Evolutionary conservation across 1,140 invertebrate genomes (phyloP), one percentile per base, ranked within the genome.

Genomic region (Neodiprion pinetum): DNA sequence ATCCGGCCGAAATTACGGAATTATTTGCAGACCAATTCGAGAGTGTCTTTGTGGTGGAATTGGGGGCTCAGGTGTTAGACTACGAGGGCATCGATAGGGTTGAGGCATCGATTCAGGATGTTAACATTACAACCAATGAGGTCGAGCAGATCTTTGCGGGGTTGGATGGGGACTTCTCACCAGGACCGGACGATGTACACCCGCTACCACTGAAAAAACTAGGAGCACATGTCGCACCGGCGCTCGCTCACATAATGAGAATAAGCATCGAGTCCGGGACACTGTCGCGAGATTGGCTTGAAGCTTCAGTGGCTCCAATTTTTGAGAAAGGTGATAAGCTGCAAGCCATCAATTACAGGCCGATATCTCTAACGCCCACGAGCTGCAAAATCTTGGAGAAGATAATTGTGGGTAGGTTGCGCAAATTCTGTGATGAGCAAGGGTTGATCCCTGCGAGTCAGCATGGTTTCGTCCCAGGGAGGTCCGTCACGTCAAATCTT

Each of bases 231-330:
- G 10, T 53, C 50, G 50, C 50, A 14, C 50, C 50, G 50, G 50
- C 10, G 50, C 50, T 53, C n/a, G 50, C 50, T 10, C 50, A 14
- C 2, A 1, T 53, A 53, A 53, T 53, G 50, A 10, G 50, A 10
- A 53, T 53, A 14, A 53, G 50, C 50, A 2, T 53, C 10, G 50
- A 53, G 1, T 11, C 0, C 50, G 50, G 50, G 10, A 14, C n/a
- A 10, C 50, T 53, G 1, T n/a, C 50, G 10, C 1, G 1, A 14
- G 50, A 53, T n/a, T 53, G 50, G 50, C 50, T 53, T 10, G n/a
- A 53, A 14, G 50, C 84, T 68, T 82, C 82, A 21, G 84, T 84
- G 21, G 86, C n/a, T 12, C 53, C 1, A n/a, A 11, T n/a, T 14
- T 28, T 23, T n/a, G 47, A 47, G 71, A 76, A 76, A 65, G 74